Percentiles rank a stretch among this genome's conserved stretches.
Conservation (phyloP, 2,113 vertebrate genomes). For the Ciconia boyciana region DNA sequence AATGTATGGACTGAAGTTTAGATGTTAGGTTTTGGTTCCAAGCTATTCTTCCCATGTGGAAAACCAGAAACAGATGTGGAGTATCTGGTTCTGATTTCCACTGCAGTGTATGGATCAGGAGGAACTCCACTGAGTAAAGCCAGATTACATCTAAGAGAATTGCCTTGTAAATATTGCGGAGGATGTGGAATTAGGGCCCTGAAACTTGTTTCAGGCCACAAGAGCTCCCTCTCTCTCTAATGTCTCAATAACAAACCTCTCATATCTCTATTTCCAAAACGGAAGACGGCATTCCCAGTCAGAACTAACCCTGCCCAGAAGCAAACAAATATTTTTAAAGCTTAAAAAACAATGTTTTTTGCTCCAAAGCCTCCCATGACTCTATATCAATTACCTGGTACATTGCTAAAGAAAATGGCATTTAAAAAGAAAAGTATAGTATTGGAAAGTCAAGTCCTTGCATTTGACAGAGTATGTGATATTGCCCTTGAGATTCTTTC, state of each 20-base stretch:
- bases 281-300: neutral
- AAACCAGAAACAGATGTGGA: conserved; percentile 29
- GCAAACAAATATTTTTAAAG: neutral
- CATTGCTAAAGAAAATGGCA: neutral
- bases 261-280: neutral
- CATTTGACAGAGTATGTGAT: neutral
- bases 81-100: conserved; percentile 30
- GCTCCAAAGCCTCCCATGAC: neutral
- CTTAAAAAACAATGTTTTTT: neutral
- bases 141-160: conserved; percentile 7
- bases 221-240: neutral
- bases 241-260: neutral
- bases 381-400: neutral
- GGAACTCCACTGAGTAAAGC: neutral
- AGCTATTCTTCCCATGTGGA: neutral
- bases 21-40: neutral
- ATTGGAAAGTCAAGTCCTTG: neutral
- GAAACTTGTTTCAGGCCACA: conserved; percentile 2
- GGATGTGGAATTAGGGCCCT: conserved; percentile 27
- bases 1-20: neutral
- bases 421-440: neutral
- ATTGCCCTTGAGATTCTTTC: neutral
- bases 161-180: conserved; percentile 11
- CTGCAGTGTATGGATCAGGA: neutral
- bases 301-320: neutral